Conservation (phyloP, 1,140 invertebrate species). For the Zophobas morio region DNA sequence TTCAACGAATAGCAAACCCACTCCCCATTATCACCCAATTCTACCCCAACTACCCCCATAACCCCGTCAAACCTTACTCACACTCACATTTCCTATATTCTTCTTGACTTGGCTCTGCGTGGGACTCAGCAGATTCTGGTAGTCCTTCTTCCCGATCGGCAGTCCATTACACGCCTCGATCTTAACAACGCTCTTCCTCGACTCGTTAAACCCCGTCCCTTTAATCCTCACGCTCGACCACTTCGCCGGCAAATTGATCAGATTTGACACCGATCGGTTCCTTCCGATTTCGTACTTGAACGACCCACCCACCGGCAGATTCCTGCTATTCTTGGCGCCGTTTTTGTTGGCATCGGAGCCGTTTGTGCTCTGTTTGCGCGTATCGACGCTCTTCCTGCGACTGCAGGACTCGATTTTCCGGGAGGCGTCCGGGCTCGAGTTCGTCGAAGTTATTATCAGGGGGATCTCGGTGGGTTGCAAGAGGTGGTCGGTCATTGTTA, state of each 20-base stretch:
- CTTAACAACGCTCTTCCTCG: conserved; percentile 72
- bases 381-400: conserved; percentile 45
- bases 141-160: conserved; percentile 68
- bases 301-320: conserved; percentile 59
- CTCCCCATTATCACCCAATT: neutral
- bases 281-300: conserved; percentile 65
- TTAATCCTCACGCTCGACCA: conserved; percentile 74
- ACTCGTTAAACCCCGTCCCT: conserved; percentile 70
- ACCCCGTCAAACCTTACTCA: neutral
- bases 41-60: neutral
- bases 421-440: conserved; percentile 55
- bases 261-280: conserved; percentile 61
- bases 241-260: conserved; percentile 66
- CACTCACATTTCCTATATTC: conserved; percentile 66
- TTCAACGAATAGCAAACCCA: neutral
- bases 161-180: conserved; percentile 75
- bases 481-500: conserved; percentile 39
- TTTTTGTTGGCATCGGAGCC: neutral
- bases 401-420: conserved; percentile 44
- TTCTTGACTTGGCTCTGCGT: conserved; percentile 60
- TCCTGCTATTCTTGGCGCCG: conserved; percentile 44
- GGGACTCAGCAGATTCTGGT: conserved; percentile 60
- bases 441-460: conserved; percentile 62
- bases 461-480: conserved; percentile 62
- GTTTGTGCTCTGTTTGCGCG: conserved; percentile 13